Percentiles rank a stretch among this genome's conserved stretches.
phyloP scores from a whole-genome alignment of 2,797 vertebrate species.

The Steatocranus sp. region DNA sequence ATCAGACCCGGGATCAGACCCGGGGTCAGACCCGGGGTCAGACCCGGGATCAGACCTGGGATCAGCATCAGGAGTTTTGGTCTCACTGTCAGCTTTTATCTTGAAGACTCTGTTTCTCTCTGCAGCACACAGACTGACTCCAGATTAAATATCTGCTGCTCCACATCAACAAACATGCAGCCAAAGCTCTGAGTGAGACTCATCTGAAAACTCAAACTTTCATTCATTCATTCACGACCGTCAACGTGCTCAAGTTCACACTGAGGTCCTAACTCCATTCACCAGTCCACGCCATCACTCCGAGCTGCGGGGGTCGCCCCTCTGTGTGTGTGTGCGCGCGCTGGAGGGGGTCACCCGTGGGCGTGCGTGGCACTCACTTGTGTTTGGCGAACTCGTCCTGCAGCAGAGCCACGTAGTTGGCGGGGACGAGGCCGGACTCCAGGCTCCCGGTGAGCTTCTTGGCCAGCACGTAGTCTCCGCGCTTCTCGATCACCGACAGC shows the following conservation, averaged over 20 bases:
- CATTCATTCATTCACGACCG: background rate
- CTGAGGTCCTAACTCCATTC: background rate
- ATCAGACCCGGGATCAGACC: accelerated
- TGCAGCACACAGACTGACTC: background rate
- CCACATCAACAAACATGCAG: background rate
- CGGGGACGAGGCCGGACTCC: constrained; percentile 81
- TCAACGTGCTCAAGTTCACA: background rate
- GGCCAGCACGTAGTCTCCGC: constrained; percentile 83
- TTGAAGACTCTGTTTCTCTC: background rate
- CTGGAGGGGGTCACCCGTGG: no score
- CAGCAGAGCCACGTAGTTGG: constrained; percentile 81
- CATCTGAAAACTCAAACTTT: background rate
- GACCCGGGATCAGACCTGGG: no score
- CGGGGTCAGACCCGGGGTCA: no score
- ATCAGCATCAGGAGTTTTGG: background rate
- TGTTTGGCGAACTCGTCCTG: constrained; percentile 80
- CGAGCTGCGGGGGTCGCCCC: background rate
- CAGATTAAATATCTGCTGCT: background rate
- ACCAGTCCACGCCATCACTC: background rate
- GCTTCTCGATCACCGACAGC: constrained; percentile 83
- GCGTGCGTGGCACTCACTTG: constrained; percentile 69
- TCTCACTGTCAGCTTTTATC: background rate
- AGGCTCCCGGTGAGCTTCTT: constrained; percentile 81
- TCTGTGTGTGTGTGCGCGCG: background rate
- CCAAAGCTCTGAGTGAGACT: background rate